Evolutionary conservation across 1,140 invertebrate genomes (phyloP).

Genomic region (Hypothenemus hampei): DNA sequence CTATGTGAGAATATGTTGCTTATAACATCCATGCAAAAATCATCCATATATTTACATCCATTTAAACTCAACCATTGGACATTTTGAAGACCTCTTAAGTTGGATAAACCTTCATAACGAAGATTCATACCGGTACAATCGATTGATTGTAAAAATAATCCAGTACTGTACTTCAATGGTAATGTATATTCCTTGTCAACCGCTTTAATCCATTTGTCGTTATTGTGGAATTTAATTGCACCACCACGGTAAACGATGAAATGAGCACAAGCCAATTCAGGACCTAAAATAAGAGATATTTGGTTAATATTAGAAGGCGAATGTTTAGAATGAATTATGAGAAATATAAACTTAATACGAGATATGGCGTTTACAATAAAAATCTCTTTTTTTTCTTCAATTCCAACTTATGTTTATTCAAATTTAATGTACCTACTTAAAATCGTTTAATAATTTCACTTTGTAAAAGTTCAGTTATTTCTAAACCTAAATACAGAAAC

Average conservation of each 20-base stretch:
- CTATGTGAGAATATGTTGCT: constrained; percentile 51
- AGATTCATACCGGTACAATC: constrained; percentile 60
- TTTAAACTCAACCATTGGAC: constrained; percentile 63
- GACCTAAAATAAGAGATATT: no score
- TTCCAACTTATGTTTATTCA: no score
- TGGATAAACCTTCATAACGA: constrained; percentile 67
- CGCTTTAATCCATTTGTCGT: constrained; percentile 55
- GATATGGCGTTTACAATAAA: no score
- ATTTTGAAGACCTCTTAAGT: constrained; percentile 55
- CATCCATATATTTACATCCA: constrained; percentile 61
- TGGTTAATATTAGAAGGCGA: no score
- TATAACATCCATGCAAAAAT: constrained; percentile 71
- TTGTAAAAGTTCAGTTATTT: no score
- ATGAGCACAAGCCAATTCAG: constrained; percentile 67
- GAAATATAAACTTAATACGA: no score
- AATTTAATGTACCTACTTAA: no score
- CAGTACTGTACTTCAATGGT: constrained; percentile 52
- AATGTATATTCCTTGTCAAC: constrained; percentile 51
- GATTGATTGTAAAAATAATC: constrained; percentile 59
- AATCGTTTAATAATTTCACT: no score
- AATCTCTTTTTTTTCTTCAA: no score
- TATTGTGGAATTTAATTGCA: constrained; percentile 59
- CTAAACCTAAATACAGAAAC: no score
- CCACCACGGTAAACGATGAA: constrained; percentile 64
- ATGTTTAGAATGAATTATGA: no score